phyloP scores from a whole-genome alignment of 2,888 invertebrate genomes.

The Hylaea fasciaria region DNA sequence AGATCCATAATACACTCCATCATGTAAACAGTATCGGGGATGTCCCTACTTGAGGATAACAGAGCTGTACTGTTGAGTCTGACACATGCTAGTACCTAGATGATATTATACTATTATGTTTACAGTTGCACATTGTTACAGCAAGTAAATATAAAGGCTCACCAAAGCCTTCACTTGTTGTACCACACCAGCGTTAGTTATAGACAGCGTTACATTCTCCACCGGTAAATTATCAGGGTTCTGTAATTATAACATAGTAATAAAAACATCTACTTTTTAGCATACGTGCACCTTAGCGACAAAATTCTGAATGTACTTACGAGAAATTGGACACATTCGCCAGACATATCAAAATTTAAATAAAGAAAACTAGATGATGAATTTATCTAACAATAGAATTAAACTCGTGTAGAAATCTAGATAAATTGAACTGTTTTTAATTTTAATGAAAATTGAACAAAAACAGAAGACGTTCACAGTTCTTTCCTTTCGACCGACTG shows the following conservation, averaged over 20 bases:
- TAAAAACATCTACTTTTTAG: conserved; percentile 2
- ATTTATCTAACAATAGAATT: too few relatives aligned
- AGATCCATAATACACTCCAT: too few relatives aligned
- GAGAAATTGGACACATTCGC: conserved; percentile 14
- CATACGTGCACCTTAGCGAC: not conserved
- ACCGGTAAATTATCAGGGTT: conserved; percentile 85
- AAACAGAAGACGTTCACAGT: too few relatives aligned
- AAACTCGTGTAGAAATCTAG: too few relatives aligned
- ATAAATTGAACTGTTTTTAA: too few relatives aligned
- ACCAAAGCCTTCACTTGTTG: conserved; percentile 87
- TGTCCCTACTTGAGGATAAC: conserved; percentile 15
- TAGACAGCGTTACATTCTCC: conserved; percentile 73
- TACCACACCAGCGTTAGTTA: conserved; percentile 81
- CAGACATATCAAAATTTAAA: conserved; percentile 17
- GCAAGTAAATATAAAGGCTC: conserved; percentile 53
- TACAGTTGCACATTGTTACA: conserved; percentile 23
- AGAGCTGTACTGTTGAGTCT: too few relatives aligned
- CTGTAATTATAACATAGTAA: conserved; percentile 60
- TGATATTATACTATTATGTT: conserved; percentile 25
- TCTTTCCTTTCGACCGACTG: too few relatives aligned
- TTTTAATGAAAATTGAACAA: too few relatives aligned
- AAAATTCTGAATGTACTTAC: conserved; percentile 16
- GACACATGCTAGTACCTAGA: too few relatives aligned
- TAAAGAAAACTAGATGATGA: not conserved
- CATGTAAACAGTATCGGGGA: conserved; percentile 23